phyloP scores from a whole-genome alignment of 2,888 invertebrate genomes.

The Mimas tiliae region DNA sequence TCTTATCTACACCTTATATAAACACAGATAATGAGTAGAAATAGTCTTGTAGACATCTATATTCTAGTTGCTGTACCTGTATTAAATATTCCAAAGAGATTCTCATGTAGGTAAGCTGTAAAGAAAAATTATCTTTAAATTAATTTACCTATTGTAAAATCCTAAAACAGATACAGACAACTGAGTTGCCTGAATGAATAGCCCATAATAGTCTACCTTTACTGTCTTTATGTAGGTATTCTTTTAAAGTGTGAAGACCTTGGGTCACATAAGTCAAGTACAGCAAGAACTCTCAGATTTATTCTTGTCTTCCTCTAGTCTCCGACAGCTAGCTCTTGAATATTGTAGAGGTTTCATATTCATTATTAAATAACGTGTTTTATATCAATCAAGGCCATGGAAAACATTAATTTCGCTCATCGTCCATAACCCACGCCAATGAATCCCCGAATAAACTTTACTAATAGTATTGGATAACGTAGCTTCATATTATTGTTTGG shows the following conservation, averaged over 20 bases:
- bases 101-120: not conserved
- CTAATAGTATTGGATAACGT: not conserved
- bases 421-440: not conserved
- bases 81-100: not conserved
- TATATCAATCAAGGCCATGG: slow-evolving; percentile 3
- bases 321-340: not conserved
- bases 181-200: not conserved
- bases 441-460: not conserved
- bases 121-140: not conserved
- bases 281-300: not conserved
- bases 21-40: slow-evolving; percentile 14
- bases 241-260: not conserved
- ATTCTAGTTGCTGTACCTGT: not conserved
- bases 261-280: not conserved
- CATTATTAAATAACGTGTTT: not conserved
- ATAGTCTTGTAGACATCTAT: not conserved
- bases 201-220: not conserved
- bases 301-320: not conserved
- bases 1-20: slow-evolving; percentile 13
- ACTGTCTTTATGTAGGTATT: not conserved
- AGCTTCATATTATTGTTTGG: not conserved
- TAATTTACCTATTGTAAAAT: not conserved
- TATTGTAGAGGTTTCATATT: not conserved
- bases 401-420: not conserved
- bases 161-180: not conserved